Conservation (phyloP, 2,888 invertebrate species). For the Schrankia costaestrigalis region DNA sequence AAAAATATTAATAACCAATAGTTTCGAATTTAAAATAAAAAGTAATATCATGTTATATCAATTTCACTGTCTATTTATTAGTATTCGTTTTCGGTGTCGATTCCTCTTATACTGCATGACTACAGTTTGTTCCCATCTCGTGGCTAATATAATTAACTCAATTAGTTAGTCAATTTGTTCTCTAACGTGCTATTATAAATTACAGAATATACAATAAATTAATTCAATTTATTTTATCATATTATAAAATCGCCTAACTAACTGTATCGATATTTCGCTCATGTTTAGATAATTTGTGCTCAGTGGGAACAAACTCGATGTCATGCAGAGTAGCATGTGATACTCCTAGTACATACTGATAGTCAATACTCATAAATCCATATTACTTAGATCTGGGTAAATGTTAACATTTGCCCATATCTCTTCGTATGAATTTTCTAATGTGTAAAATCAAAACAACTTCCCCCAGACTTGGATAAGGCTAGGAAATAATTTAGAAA, state of each 20-base stretch:
- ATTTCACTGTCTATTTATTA: slow-evolving; percentile 80
- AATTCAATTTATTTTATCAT: slow-evolving; percentile 3
- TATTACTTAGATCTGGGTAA: slow-evolving; percentile 11
- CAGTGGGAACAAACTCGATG: slow-evolving; percentile 60
- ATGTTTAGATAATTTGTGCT: slow-evolving; percentile 31
- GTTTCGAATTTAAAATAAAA: slow-evolving; percentile 74
- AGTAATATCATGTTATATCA: slow-evolving; percentile 75
- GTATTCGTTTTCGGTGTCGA: slow-evolving; percentile 78
- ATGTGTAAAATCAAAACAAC: slow-evolving; percentile 49
- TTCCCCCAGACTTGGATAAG: slow-evolving; percentile 67
- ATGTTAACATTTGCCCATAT: slow-evolving; percentile 30
- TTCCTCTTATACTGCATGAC: slow-evolving; percentile 64
- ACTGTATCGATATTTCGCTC: slow-evolving; percentile 9
- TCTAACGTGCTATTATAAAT: slow-evolving; percentile 3
- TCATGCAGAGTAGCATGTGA: slow-evolving; percentile 73
- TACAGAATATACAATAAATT: slow-evolving; percentile 1
- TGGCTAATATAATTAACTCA: slow-evolving; percentile 16
- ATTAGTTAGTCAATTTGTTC: slow-evolving; percentile 11
- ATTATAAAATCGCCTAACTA: slow-evolving; percentile 17
- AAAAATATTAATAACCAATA: slow-evolving; percentile 58
- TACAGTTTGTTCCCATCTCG: slow-evolving; percentile 65
- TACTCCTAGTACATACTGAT: slow-evolving; percentile 67
- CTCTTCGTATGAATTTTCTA: slow-evolving; percentile 30
- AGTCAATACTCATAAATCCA: slow-evolving; percentile 48
- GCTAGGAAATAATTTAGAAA: slow-evolving; percentile 67